Percentiles rank a stretch among this genome's conserved stretches.
Conservation (phyloP, 2,113 vertebrate genomes). For the Microtus oregoni region DNA sequence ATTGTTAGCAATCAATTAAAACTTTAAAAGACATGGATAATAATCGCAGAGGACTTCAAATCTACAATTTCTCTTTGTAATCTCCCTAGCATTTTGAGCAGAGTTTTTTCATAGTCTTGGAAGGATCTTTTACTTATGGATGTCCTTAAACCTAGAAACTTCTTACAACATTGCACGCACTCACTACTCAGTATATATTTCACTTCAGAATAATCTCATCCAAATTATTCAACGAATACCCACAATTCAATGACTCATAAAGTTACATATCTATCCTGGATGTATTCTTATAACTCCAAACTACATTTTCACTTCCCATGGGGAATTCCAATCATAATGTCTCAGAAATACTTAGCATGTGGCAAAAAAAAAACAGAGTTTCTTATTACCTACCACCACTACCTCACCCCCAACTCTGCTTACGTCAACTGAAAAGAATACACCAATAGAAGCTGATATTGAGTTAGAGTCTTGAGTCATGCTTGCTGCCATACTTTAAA, state of each 20-base stretch:
- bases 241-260: not conserved
- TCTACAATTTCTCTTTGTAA: not conserved
- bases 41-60: not conserved
- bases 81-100: not conserved
- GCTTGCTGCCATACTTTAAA: not conserved
- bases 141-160: not conserved
- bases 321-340: not conserved
- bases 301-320: not conserved
- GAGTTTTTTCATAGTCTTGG: not conserved
- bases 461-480: not conserved
- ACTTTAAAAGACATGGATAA: not conserved
- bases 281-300: not conserved
- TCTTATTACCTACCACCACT: not conserved
- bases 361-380: not conserved
- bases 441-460: not conserved
- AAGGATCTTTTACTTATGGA: not conserved
- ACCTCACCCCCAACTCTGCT: not conserved
- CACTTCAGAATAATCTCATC: not conserved
- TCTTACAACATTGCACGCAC: not conserved
- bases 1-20: conserved; percentile 18
- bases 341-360: not conserved
- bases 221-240: not conserved
- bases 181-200: not conserved
- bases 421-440: not conserved
- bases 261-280: not conserved